A percentile compares a stretch with the other conserved stretches of the same genome.
These are phyloP conservation scores for Omphaloscelis lunosa DNA, from an alignment of 2,888 invertebrate species.

Conservation along the genomic window DNA sequence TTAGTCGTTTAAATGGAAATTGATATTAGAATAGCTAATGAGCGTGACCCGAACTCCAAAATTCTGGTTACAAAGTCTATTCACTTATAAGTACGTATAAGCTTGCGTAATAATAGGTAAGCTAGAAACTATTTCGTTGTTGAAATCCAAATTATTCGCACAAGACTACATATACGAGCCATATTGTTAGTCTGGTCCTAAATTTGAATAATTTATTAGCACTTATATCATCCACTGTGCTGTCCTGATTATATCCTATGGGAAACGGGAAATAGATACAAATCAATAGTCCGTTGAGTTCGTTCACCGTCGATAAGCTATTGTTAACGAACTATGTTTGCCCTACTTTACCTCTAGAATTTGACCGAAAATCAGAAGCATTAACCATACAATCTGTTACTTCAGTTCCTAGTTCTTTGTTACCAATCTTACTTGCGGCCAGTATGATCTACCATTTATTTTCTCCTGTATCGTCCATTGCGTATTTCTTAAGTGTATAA, in stretches of 20 bases:
- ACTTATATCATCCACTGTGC: background rate
- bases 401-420: slow-evolving; percentile 51
- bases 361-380: slow-evolving; percentile 51
- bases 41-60: background rate
- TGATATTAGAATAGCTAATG: slow-evolving; percentile 13
- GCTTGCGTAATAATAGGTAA: background rate
- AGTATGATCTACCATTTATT: slow-evolving; percentile 70
- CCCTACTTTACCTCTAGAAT: slow-evolving; percentile 48
- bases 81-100: background rate
- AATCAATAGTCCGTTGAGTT: slow-evolving; percentile 32
- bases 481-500: slow-evolving; percentile 76
- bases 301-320: slow-evolving; percentile 7
- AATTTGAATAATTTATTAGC: slow-evolving; percentile 10
- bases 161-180: background rate
- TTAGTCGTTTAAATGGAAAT: slow-evolving; percentile 35
- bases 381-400: slow-evolving; percentile 51
- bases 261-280: slow-evolving; percentile 26
- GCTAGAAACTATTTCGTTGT: background rate
- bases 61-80: background rate
- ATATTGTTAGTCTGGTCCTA: background rate
- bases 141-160: background rate
- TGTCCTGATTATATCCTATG: background rate
- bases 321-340: slow-evolving; percentile 26
- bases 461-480: slow-evolving; percentile 70
- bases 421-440: slow-evolving; percentile 59